Base-by-base conservation (phyloP, 2,113 vertebrate species). In the Ophiodon elongatus region DNA sequence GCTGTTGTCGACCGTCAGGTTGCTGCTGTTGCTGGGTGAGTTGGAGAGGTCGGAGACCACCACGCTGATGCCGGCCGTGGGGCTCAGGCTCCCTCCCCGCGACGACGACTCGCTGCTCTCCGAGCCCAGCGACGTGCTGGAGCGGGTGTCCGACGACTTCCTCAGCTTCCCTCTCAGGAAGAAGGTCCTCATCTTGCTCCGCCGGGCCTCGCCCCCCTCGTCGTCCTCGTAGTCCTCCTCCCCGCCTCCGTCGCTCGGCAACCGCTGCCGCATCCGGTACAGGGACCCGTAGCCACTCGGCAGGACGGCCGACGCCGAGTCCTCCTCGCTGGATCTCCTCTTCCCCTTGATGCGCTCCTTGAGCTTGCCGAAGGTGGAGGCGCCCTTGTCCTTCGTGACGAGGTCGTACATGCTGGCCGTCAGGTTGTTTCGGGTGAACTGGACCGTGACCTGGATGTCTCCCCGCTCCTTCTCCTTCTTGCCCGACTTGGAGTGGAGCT, bases 361-460 rank as follows among this genome's bases (percentile, higher is more conserved):
- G 69, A 99, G 95, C 91, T 96, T 97, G 56, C 95, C 95, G 8
- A 99, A 97, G 78, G 98, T 96, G 0, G 98, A 99, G 57, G 95
- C 93, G 0, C 96, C 89, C 86, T 98, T 99, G 89, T 99, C 98
- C 92, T 98, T 98, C 84, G 96, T 76, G 33, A 97, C 98, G 3
- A 99, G 96, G 95, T 99, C 98, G 0, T 98, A 99, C 98, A 99
- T 99, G 94, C 98, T 99, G 93, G 98, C 98, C 0, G 98, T 98
- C 77, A 99, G 90, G 93, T 92, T 99, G 96, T 97, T 96, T 3
- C 97, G 93, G 0, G 96, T 99, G 88, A 99, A 99, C 94, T 97
- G 97, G 68, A 99, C 93, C 64, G 94, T 96, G 77, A 99, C 92
- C 77, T 98, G 96, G 65, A 99, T 96, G 94, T 99, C 98, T 0